These are phyloP conservation scores for Tryphoninae sp. DNA, from an alignment of 2,888 invertebrate species.

Conservation along the genomic window DNA sequence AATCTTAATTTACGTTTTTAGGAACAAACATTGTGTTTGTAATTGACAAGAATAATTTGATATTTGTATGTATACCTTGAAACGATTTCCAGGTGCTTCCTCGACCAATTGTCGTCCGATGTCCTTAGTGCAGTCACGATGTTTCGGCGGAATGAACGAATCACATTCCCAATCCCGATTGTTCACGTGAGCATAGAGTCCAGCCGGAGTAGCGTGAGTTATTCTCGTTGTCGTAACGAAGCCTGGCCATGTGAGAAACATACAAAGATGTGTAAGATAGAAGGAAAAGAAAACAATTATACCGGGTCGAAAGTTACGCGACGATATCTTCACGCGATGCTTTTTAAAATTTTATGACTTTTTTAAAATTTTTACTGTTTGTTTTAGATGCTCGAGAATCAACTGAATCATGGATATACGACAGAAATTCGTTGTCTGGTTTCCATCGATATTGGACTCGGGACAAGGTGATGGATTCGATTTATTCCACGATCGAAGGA, in stretches of 20 bases:
- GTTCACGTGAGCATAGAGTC: constrained; percentile 83
- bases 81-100: constrained; percentile 84
- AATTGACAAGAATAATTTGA: not conserved
- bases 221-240: constrained; percentile 87
- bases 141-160: constrained; percentile 73
- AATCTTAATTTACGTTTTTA: not conserved
- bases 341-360: too few relatives aligned
- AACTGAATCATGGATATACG: too few relatives aligned
- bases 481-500: too few relatives aligned
- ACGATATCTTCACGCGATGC: constrained; percentile 14
- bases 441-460: too few relatives aligned
- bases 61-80: constrained; percentile 81
- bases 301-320: constrained; percentile 4
- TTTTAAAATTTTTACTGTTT: too few relatives aligned
- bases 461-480: too few relatives aligned
- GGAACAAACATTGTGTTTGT: not conserved
- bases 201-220: constrained; percentile 86
- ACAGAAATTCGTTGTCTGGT: too few relatives aligned
- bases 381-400: too few relatives aligned
- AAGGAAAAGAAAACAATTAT: constrained; percentile 3
- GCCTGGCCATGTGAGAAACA: constrained; percentile 76
- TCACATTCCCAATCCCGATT: constrained; percentile 86
- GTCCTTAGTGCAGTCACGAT: constrained; percentile 82
- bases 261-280: not conserved
- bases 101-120: constrained; percentile 86